Conservation (phyloP, 2,888 invertebrate genomes). For the Cordilura impudica region DNA sequence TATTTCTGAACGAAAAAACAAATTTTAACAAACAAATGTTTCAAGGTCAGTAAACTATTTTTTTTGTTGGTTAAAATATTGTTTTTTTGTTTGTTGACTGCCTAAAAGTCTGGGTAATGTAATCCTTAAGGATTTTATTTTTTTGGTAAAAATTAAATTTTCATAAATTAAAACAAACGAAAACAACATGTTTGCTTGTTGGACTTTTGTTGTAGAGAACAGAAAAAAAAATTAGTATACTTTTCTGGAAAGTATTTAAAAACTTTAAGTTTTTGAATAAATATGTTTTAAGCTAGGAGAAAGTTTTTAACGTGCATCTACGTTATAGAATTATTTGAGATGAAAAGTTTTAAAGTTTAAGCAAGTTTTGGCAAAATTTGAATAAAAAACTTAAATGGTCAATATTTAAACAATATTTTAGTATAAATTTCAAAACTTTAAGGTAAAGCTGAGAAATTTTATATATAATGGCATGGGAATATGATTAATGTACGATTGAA, state of each 20-base stretch:
- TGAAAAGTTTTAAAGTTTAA: no score
- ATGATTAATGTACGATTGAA: no score
- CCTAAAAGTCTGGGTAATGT: constrained; percentile 23
- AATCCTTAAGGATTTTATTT: constrained; percentile 15
- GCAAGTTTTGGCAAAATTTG: no score
- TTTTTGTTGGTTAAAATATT: background rate
- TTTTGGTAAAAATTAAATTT: background rate
- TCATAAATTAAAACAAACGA: constrained; percentile 17
- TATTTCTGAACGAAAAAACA: background rate
- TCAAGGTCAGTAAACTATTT: constrained; percentile 55
- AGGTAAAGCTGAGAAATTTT: no score
- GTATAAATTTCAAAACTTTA: no score
- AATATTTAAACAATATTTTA: no score
- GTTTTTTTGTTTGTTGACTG: background rate
- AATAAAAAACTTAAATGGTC: no score
- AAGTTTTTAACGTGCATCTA: no score
- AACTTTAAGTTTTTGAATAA: background rate
- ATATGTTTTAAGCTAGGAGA: background rate
- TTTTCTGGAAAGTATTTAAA: background rate
- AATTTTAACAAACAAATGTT: background rate
- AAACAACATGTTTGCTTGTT: background rate
- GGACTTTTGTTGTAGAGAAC: background rate
- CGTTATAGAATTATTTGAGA: no score
- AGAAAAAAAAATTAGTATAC: background rate
- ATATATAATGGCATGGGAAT: no score